These are phyloP conservation scores for Chironomus striatipennis DNA, from an alignment of 1,140 invertebrate species.

Conservation along the genomic window DNA sequence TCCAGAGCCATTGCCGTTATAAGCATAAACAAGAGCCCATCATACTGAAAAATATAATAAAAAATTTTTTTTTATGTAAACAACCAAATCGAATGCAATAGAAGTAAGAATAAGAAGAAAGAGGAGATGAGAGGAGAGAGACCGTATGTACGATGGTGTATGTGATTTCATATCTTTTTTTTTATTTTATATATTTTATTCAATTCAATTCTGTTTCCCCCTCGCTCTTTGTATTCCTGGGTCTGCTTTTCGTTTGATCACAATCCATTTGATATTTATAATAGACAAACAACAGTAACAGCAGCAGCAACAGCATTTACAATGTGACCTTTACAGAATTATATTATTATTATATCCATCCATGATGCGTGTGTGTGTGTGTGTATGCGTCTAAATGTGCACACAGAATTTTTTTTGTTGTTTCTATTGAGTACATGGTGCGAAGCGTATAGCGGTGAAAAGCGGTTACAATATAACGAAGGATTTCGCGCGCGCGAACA, in stretches of 20 bases:
- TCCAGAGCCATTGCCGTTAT: neutral
- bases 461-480: conserved; percentile 7
- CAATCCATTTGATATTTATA: conserved; percentile 9
- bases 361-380: neutral
- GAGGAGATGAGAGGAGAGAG: neutral
- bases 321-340: neutral
- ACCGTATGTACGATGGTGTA: neutral
- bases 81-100: conserved; percentile 1
- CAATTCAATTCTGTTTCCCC: neutral
- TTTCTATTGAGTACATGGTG: neutral
- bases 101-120: neutral
- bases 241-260: conserved; percentile 6
- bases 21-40: neutral
- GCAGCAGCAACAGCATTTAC: neutral
- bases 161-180: neutral
- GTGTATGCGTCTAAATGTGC: neutral
- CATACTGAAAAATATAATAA: neutral
- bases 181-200: neutral
- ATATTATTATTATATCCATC: neutral
- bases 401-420: too few relatives aligned
- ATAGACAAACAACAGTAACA: neutral
- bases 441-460: conserved; percentile 5
- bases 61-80: conserved; percentile 8
- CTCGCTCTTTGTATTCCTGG: neutral
- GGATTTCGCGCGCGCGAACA: conserved; percentile 9